Evolutionary conservation across 2,888 invertebrate genomes (phyloP).

Genomic region (Cryptocheilus praepositus): DNA sequence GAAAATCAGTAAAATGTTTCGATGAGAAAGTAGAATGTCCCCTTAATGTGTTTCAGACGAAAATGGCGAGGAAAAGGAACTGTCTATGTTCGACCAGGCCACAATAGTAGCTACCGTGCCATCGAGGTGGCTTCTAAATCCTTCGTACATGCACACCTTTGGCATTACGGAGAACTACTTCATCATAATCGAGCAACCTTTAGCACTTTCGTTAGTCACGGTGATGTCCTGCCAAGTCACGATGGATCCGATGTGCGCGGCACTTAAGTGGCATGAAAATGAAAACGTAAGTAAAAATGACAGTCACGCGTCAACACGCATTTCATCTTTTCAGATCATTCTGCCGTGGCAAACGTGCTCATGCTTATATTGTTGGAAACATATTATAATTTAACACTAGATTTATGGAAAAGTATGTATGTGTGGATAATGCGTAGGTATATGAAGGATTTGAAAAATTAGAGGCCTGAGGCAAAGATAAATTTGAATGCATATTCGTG

Average conservation of each 20-base stretch:
- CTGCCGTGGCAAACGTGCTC: no score
- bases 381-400: no score
- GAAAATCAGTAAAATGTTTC: no score
- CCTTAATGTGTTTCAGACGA: constrained; percentile 46
- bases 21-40: no score
- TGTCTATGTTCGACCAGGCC: constrained; percentile 81
- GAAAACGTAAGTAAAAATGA: constrained; percentile 77
- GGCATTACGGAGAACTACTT: constrained; percentile 92
- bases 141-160: constrained; percentile 95
- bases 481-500: no score
- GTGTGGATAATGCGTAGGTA: no score
- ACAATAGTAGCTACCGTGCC: constrained; percentile 83
- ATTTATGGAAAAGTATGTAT: no score
- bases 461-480: no score
- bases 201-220: constrained; percentile 82
- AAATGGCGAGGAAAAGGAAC: constrained; percentile 53
- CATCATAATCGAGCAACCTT: constrained; percentile 92
- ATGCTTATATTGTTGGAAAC: no score
- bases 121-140: constrained; percentile 87
- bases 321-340: no score
- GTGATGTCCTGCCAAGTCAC: constrained; percentile 79
- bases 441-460: no score
- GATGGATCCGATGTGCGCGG: constrained; percentile 81
- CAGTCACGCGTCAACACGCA: no score
- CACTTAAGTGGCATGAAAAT: constrained; percentile 85